phyloP scores from a whole-genome alignment of 1,140 invertebrate genomes.

The Lepeophtheirus salmonis region DNA sequence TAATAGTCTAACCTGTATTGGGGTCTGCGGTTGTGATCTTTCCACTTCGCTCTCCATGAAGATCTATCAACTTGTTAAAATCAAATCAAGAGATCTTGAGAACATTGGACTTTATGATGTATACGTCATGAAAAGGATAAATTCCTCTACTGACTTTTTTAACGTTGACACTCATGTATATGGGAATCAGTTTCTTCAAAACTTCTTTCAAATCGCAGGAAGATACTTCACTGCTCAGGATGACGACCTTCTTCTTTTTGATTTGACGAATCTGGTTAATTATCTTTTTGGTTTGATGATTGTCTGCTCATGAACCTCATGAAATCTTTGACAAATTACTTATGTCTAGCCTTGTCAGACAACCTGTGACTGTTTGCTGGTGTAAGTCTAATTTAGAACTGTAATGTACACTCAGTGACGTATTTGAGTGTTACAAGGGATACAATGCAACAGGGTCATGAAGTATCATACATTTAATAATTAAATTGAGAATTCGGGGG shows the following conservation, averaged over 20 bases:
- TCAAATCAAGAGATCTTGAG: slow-evolving; percentile 97
- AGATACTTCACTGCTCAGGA: slow-evolving; percentile 73
- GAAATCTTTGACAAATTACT: too few species aligned
- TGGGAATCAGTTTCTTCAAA: slow-evolving; percentile 84
- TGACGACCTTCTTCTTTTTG: slow-evolving; percentile 87
- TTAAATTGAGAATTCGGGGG: too few species aligned
- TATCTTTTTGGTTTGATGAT: slow-evolving; percentile 80
- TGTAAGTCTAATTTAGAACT: too few species aligned
- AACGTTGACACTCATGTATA: slow-evolving; percentile 97
- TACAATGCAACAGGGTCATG: too few species aligned
- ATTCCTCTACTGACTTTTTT: slow-evolving; percentile 89
- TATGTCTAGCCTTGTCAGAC: too few species aligned
- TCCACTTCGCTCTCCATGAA: slow-evolving; percentile 64
- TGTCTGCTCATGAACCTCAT: slow-evolving; percentile 97
- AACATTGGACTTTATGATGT: slow-evolving; percentile 96
- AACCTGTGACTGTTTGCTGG: too few species aligned
- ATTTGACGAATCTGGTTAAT: slow-evolving; percentile 89
- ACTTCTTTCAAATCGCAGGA: slow-evolving; percentile 76
- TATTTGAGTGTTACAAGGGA: too few species aligned
- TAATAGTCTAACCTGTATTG: slow-evolving; percentile 66
- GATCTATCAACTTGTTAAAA: slow-evolving; percentile 78
- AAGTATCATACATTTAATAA: too few species aligned
- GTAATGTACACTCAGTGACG: too few species aligned
- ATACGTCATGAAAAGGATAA: slow-evolving; percentile 94
- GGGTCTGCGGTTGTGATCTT: slow-evolving; percentile 31